A percentile compares a stretch with the other conserved stretches of the same genome.
phyloP scores from a whole-genome alignment of 2,113 vertebrate species.

The Lasiurus cinereus region DNA sequence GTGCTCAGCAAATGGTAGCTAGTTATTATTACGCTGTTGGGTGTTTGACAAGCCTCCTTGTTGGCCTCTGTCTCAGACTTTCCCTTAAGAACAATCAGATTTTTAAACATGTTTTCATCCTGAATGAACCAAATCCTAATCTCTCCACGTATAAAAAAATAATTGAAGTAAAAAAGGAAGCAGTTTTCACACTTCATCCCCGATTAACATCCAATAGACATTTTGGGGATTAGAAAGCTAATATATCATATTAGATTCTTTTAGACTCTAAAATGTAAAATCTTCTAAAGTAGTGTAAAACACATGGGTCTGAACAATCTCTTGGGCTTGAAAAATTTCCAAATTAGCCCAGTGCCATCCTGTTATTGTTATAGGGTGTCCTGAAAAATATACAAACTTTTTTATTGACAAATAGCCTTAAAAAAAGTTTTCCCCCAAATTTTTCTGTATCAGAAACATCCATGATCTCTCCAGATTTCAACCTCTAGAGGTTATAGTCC shows the following conservation, averaged over 20 bases:
- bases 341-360: not conserved
- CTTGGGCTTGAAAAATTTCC: not conserved
- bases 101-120: conserved; percentile 69
- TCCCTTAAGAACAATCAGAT: conserved; percentile 66
- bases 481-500: not conserved
- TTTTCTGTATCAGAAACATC: conserved; percentile 31
- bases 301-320: not conserved
- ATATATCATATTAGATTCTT: conserved; percentile 1
- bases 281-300: conserved; percentile 9
- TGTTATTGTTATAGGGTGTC: too few relatives aligned
- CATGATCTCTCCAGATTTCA: not conserved
- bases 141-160: not conserved
- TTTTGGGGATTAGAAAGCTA: conserved; percentile 20
- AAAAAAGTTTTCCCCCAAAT: not conserved
- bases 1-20: not conserved
- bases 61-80: conserved; percentile 58
- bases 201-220: not conserved
- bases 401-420: not conserved
- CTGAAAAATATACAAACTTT: not conserved
- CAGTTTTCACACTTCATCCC: conserved; percentile 10
- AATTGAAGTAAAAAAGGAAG: conserved; percentile 39
- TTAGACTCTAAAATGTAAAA: conserved; percentile 37
- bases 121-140: conserved; percentile 69
- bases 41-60: conserved; percentile 52
- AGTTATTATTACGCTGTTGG: not conserved